phyloP scores from a whole-genome alignment of 2,888 invertebrate species.

The Diploptera punctata region DNA sequence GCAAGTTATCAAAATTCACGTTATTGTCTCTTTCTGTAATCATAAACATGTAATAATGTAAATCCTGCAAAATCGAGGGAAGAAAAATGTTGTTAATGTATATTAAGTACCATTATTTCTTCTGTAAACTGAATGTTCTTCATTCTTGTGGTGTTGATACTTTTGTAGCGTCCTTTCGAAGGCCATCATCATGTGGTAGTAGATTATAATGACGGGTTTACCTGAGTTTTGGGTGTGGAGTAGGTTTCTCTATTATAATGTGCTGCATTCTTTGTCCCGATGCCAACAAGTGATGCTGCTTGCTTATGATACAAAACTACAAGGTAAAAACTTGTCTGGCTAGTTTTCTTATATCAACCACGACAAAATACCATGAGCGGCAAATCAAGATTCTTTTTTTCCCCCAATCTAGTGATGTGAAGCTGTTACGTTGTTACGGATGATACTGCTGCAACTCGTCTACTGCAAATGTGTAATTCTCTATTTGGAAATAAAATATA shows the following conservation, averaged over 20 bases:
- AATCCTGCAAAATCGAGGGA: too few relatives aligned
- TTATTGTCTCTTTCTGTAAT: too few relatives aligned
- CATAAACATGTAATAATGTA: too few relatives aligned
- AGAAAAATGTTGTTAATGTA: too few relatives aligned
- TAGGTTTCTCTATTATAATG: background rate
- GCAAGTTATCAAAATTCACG: too few relatives aligned
- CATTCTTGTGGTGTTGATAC: too few relatives aligned
- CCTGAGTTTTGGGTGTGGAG: constrained; percentile 10
- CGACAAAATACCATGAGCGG: constrained; percentile 11
- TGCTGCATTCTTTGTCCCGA: background rate
- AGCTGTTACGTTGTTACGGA: constrained; percentile 1
- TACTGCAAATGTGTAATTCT: too few relatives aligned
- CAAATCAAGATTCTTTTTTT: constrained; percentile 11
- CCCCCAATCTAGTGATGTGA: background rate
- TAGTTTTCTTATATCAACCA: background rate
- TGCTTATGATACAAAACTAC: background rate
- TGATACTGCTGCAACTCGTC: too few relatives aligned
- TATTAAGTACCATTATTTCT: too few relatives aligned
- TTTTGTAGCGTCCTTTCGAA: constrained; percentile 9
- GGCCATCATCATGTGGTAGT: background rate
- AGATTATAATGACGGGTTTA: background rate
- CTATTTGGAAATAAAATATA: too few relatives aligned
- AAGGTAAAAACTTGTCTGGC: background rate
- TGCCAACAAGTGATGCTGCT: constrained; percentile 8
- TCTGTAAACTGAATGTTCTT: too few relatives aligned